phyloP scores from a whole-genome alignment of 2,113 vertebrate species.

The Columba janthina region DNA sequence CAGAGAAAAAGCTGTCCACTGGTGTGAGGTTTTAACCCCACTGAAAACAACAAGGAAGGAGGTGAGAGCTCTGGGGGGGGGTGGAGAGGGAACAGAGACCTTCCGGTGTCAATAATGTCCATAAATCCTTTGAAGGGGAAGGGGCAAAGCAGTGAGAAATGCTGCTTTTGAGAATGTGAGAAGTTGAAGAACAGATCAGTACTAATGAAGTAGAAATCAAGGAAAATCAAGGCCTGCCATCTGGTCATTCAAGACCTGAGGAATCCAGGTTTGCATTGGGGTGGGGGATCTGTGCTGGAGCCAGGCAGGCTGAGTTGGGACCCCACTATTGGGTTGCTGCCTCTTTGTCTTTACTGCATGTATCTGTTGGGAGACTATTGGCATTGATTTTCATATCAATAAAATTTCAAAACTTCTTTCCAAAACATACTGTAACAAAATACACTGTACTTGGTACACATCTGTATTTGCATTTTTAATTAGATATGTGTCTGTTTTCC shows the following conservation, averaged over 20 bases:
- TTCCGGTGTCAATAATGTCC: not conserved
- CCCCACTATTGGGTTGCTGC: fast-evolving
- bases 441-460: not conserved
- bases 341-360: not conserved
- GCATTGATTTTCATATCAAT: not conserved
- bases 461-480: not conserved
- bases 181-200: not conserved
- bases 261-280: fast-evolving
- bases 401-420: not conserved
- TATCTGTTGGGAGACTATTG: not conserved
- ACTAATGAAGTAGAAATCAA: not conserved
- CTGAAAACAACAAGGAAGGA: not conserved
- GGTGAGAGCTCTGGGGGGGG: not conserved
- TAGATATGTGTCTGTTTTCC: not conserved
- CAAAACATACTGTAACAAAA: not conserved
- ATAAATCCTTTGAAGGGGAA: not conserved
- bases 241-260: fast-evolving
- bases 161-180: not conserved
- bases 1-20: not conserved
- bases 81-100: not conserved
- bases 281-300: not conserved
- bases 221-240: not conserved
- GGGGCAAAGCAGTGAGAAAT: not conserved
- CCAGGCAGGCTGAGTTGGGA: not conserved
- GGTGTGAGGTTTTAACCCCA: not conserved